Evolutionary conservation across 2,888 invertebrate species (phyloP).

Genomic region (Linnaemya vulpina): DNA sequence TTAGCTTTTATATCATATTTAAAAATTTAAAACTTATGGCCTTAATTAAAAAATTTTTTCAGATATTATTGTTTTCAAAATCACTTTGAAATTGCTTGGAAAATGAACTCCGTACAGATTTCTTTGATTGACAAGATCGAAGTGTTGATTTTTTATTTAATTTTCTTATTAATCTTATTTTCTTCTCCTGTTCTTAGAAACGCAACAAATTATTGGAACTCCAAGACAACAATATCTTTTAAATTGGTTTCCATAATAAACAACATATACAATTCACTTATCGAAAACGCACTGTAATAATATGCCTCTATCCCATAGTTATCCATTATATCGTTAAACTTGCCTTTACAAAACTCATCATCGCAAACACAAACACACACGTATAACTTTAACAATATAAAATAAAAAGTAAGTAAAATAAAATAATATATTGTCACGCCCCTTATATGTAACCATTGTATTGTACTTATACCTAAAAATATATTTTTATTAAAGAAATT

Average conservation of each 20-base stretch:
- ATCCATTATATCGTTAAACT: neutral
- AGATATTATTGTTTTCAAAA: neutral
- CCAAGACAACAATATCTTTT: neutral
- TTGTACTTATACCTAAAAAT: conserved; percentile 38
- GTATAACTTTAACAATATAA: neutral
- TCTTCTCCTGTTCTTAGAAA: too few relatives aligned
- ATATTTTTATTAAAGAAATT: conserved; percentile 46
- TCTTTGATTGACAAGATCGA: too few relatives aligned
- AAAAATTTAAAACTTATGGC: too few relatives aligned
- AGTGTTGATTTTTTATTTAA: too few relatives aligned
- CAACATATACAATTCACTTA: neutral
- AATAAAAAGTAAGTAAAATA: neutral
- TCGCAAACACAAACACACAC: neutral
- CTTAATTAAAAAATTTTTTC: too few relatives aligned
- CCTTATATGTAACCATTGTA: conserved; percentile 14
- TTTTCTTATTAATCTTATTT: too few relatives aligned
- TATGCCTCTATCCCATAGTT: neutral
- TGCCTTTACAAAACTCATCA: conserved; percentile 18
- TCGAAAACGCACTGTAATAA: neutral
- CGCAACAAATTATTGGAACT: neutral
- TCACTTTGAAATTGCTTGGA: too few relatives aligned
- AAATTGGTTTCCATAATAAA: neutral
- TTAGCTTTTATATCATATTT: too few relatives aligned
- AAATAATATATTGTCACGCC: neutral
- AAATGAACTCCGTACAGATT: too few relatives aligned